These are phyloP conservation scores for Melanotaenia pygmaea DNA, from an alignment of 2,797 vertebrate species.

Conservation along the genomic window DNA sequence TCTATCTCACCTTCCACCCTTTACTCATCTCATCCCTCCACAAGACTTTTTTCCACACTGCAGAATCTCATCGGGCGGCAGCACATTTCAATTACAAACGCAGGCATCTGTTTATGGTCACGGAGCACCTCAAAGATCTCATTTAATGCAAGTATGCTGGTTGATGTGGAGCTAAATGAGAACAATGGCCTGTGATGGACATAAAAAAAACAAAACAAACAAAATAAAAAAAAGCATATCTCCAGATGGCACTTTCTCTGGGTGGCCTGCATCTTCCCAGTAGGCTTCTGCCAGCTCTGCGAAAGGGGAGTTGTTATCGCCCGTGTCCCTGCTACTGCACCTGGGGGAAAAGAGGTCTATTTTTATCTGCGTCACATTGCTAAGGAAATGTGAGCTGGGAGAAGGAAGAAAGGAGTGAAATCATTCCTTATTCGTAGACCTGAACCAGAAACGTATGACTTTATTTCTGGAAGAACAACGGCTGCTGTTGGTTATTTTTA, in stretches of 20 bases:
- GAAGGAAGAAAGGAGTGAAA: conserved; percentile 44
- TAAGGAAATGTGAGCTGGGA: conserved; percentile 57
- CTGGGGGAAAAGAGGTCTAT: conserved; percentile 64
- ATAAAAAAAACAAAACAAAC: conserved; percentile 13
- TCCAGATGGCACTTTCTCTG: conserved; percentile 74
- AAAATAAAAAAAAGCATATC: conserved; percentile 26
- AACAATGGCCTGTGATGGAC: conserved; percentile 48
- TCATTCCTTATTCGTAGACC: conserved; percentile 27
- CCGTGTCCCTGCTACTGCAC: conserved; percentile 71
- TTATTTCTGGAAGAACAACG: conserved; percentile 10
- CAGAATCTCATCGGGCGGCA: conserved; percentile 57
- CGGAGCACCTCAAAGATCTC: conserved; percentile 46
- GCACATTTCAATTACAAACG: conserved; percentile 45
- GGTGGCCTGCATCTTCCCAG: conserved; percentile 65
- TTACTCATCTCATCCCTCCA: conserved; percentile 5
- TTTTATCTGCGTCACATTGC: conserved; percentile 71
- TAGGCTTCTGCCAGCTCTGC: conserved; percentile 56
- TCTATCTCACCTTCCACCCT: conserved; percentile 28
- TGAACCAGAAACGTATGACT: conserved; percentile 16
- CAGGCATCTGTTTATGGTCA: conserved; percentile 45
- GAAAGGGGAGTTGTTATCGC: conserved; percentile 75
- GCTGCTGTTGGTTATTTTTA: conserved; percentile 17
- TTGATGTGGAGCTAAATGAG: conserved; percentile 32
- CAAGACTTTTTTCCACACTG: conserved; percentile 39
- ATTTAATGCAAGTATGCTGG: conserved; percentile 56